phyloP scores from a whole-genome alignment of 2,113 vertebrate species.

The Syngnathoides biaculeatus region DNA sequence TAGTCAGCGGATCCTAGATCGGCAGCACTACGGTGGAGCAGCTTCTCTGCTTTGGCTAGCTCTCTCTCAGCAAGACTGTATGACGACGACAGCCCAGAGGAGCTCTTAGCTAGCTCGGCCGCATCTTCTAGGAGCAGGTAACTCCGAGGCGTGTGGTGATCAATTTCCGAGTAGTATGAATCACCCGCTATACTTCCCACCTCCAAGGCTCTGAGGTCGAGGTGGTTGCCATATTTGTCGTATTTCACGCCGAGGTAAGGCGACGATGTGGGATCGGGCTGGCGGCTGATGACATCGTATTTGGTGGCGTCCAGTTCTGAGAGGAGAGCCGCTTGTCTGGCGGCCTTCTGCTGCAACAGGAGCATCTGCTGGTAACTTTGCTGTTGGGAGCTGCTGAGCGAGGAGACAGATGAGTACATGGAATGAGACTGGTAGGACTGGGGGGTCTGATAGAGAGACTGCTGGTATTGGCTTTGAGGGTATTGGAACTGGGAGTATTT shows the following conservation, averaged over 20 bases:
- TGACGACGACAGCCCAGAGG: conserved; percentile 79
- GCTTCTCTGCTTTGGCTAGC: conserved; percentile 88
- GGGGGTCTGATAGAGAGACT: conserved; percentile 85
- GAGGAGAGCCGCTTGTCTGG: conserved; percentile 82
- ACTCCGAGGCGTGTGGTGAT: conserved; percentile 86
- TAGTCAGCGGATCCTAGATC: conserved; percentile 88
- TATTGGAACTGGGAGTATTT: conserved; percentile 94
- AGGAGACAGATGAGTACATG: conserved; percentile 88
- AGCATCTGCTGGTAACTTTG: conserved; percentile 91
- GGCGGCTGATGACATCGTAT: conserved; percentile 91
- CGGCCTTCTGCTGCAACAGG: conserved; percentile 88
- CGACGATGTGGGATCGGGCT: conserved; percentile 83
- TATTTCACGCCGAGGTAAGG: conserved; percentile 89
- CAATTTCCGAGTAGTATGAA: conserved; percentile 92
- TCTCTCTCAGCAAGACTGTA: conserved; percentile 93
- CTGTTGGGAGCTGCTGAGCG: conserved; percentile 85
- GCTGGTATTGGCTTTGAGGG: conserved; percentile 84
- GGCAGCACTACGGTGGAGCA: conserved; percentile 80
- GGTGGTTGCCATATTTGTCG: conserved; percentile 88
- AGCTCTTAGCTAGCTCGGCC: conserved; percentile 88
- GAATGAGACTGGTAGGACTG: conserved; percentile 91
- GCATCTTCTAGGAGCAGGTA: conserved; percentile 94
- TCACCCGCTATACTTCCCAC: conserved; percentile 87
- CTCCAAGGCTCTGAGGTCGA: conserved; percentile 89
- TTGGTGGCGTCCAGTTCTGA: conserved; percentile 90